Evolutionary conservation across 2,113 vertebrate genomes (phyloP), one percentile per base, ranked within the genome.

Genomic region (Apistogramma diplotaenia): DNA sequence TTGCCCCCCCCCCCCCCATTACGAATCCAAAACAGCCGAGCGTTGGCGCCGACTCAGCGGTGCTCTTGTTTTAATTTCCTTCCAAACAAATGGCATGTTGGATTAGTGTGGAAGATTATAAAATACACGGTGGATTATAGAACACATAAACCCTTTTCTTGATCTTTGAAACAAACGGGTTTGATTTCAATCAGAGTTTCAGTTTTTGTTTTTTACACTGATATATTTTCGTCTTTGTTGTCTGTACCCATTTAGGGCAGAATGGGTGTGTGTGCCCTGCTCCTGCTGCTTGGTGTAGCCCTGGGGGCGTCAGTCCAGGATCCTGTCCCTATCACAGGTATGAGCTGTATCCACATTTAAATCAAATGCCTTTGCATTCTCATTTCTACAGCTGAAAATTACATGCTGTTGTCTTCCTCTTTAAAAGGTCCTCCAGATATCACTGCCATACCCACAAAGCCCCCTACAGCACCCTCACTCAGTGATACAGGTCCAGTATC

Each of bases 191-290:
- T 70, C 53, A 59, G 46, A 56, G 82, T 74, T 51, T 12, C 9
- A 6, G 37, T 62, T 79, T 5, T 81, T 77, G 57, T 29, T 29
- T 43, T 59, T 16, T 31, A 15, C 15, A 9, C 35, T 27, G 9
- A n/a, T 11, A 55, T 19, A 3, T 8, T 31, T 10, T 37, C 5
- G 3, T 43, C 72, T 71, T 51, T 72, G 54, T 53, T 80, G 27
- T 86, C 13, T 57, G 0, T 84, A 23, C 2, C 78, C 83, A 89
- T 86, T 7, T 87, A 98, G 97, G 96, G 96, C 96, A 98, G 96
- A 95, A 99, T 99, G 98, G 97, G 95, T 96, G 94, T 95, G 93
- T 96, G 96, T 95, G 89, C 96, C 93, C 94, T 97, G 94, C 91
- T 98, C 91, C 91, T 97, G 94, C 91, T 98, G 89, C 93, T 97